These are phyloP conservation scores for Linepithema humile DNA, from an alignment of 1,140 invertebrate species.

Conservation along the genomic window DNA sequence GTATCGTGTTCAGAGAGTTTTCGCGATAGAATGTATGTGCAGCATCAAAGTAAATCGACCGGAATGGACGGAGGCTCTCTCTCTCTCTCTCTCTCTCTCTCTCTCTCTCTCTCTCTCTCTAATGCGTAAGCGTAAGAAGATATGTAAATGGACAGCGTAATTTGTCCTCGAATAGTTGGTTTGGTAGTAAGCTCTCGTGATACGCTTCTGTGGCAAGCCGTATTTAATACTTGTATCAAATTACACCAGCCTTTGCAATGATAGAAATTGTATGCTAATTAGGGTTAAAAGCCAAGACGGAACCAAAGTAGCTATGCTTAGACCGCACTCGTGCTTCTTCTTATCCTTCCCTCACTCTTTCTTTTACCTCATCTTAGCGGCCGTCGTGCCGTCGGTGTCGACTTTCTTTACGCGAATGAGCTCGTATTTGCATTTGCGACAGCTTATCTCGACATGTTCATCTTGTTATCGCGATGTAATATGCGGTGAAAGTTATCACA, in stretches of 20 bases:
- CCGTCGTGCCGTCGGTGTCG: neutral
- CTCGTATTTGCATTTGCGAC: neutral
- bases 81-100: too few species aligned
- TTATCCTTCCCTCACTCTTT: neutral
- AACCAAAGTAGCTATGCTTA: conserved; percentile 2
- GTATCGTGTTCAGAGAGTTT: neutral
- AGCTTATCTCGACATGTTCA: conserved; percentile 12
- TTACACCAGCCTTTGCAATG: conserved; percentile 39
- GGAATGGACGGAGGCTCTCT: neutral
- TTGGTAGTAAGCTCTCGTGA: neutral
- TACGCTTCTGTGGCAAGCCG: conserved; percentile 18
- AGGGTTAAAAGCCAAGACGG: conserved; percentile 50
- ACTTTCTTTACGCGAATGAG: conserved; percentile 42
- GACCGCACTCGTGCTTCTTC: conserved; percentile 15
- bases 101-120: neutral
- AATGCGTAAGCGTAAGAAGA: conserved; percentile 6
- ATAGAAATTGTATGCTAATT: conserved; percentile 75
- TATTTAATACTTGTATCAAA: conserved; percentile 39
- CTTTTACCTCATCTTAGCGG: neutral
- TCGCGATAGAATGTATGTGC: neutral
- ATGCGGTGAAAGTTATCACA: neutral
- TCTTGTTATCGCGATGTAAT: neutral
- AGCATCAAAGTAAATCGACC: conserved; percentile 21
- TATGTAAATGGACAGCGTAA: conserved; percentile 69
- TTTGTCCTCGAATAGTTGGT: conserved; percentile 63